Evolutionary conservation across 2,113 vertebrate species (phyloP).

Genomic region (Lipophrys pholis): DNA sequence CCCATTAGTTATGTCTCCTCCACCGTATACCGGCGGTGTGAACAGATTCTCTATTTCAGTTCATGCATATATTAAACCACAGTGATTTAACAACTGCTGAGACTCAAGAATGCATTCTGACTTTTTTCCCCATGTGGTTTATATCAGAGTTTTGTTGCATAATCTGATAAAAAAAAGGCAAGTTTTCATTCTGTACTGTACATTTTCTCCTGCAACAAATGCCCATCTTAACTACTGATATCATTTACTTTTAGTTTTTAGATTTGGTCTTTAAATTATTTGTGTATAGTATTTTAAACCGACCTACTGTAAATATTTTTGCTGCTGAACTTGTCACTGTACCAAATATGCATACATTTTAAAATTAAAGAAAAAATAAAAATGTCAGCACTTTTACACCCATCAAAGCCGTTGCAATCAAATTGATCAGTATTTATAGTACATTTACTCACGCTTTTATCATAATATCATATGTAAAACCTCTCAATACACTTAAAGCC

Average conservation of each 20-base stretch:
- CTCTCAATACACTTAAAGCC: too few relatives aligned
- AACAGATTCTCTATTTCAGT: conserved; percentile 59
- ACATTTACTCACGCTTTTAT: too few relatives aligned
- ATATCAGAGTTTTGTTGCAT: neutral
- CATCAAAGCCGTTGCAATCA: too few relatives aligned
- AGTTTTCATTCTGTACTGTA: neutral
- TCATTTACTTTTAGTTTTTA: neutral
- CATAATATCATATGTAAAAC: too few relatives aligned
- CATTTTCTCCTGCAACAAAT: conserved; percentile 22
- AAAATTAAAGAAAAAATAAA: too few relatives aligned
- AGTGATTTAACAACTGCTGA: conserved; percentile 27
- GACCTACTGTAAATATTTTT: too few relatives aligned
- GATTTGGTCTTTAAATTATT: too few relatives aligned
- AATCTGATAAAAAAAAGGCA: conserved; percentile 7
- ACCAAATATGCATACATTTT: too few relatives aligned
- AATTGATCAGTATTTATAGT: too few relatives aligned
- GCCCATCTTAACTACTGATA: conserved; percentile 16
- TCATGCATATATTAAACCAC: conserved; percentile 51
- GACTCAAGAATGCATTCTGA: conserved; percentile 14
- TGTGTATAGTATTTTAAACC: too few relatives aligned
- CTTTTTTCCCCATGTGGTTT: conserved; percentile 26
- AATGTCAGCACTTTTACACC: too few relatives aligned
- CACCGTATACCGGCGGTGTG: conserved; percentile 44
- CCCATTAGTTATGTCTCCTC: conserved; percentile 69
- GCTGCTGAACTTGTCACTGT: too few relatives aligned